Evolutionary conservation across 2,888 invertebrate genomes (phyloP), one percentile per base, ranked within the genome.

Genomic region (Harpalus rufipes): DNA sequence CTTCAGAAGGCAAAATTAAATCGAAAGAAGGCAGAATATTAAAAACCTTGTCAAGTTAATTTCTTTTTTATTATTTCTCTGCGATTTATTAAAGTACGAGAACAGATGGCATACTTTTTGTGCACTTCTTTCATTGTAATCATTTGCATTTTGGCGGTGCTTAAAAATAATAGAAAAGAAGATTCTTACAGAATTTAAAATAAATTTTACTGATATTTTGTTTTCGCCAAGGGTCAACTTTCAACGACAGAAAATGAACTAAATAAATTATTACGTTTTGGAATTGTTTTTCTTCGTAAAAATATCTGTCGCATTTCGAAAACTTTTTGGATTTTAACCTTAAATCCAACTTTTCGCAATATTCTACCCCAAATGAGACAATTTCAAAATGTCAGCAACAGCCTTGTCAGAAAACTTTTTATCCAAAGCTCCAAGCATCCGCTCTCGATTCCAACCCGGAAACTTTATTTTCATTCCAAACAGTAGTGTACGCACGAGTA

Each of bases 21-120:
- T 68, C n/a, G 68, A 39, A 68, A 32, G 68, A 14, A 32, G 68
- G 14, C 68, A 41, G 68, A 68, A 68, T 68, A 68, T 68, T 68
- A 68, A 32, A 68, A 68, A 25, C 32, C 39, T 68, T 68, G 68
- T 68, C 68, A 68, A 68, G n/a, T n/a, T 68, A 68, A 68, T 68
- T 68, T 39, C 65, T 65, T 65, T 65, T 65, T 65, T 32, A 65
- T 25, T 12, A 65, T 65, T 65, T 39, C 68, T 32, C 68, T 39
- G 32, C 39, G 68, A 68, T 68, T 68, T 68, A 68, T 39, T 68
- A 68, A 68, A 68, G 32, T 25, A 68, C 32, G 39, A 32, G 39
- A 39, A 68, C 68, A 68, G 32, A 32, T 68, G 68, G 39, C 32
- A 32, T 6, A 25, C 21, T 65, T 65, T 65, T 65, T 68, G 14